Evolutionary conservation across 2,113 vertebrate genomes (phyloP), one percentile per base, ranked within the genome.

Genomic region (Sisor rabdophorus): DNA sequence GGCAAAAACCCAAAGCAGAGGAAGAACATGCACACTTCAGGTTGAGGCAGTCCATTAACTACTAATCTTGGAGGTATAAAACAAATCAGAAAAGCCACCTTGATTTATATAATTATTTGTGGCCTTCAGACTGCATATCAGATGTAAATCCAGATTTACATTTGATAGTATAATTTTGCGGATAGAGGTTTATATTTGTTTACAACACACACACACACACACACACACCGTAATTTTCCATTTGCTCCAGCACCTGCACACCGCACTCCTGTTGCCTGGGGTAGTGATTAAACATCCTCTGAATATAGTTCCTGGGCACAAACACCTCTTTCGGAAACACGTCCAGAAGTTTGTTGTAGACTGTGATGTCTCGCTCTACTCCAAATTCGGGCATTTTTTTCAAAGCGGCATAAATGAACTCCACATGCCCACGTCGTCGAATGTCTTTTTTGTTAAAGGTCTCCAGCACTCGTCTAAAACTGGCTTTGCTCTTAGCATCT

Each of bases 311-410:
- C 2, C 82, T 87, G 3, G 94, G 92, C 13, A 91, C 88, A 11
- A 97, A 96, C 30, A 96, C 89, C 80, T 95, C 94, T 84, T 97
- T 96, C 65, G 95, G 95, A 75, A 97, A 96, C 50, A 97, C 79
- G 0, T 95, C 94, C 47, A 97, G 85, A 69, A 97, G 87, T 79
- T 87, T 89, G 91, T 97, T 95, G 86, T 97, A 97, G 67, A 93
- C 82, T 0, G 79, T 8, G 4, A 96, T 74, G 83, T 97, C 95
- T 9, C 82, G 82, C 86, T 95, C 91, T 10, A 97, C 93, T 0
- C 94, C 92, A 0, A 91, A 97, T 61, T 94, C 91, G 0, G 84
- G 88, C 95, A 97, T 97, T 88, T 93, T 93, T 79, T 85, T 90
- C 77, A 96, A 83, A 2, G 95, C 95, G 0, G 94, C 89, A 24